phyloP scores from a whole-genome alignment of 2,888 invertebrate genomes.

The Patella pellucida region DNA sequence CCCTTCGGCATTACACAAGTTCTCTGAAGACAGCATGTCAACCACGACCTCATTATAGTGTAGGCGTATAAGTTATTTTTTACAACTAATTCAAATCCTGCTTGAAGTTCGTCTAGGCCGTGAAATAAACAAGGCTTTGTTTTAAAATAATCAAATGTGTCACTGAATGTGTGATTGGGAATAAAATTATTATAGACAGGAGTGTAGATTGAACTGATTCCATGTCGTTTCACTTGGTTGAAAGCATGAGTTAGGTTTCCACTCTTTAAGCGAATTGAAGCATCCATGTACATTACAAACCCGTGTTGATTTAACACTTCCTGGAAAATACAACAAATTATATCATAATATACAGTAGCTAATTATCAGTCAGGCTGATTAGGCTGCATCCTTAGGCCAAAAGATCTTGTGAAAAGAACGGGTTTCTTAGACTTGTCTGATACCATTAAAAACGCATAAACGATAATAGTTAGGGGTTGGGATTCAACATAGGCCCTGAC shows the following conservation, averaged over 20 bases:
- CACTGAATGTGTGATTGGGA: background rate
- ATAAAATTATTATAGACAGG: background rate
- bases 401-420: no score
- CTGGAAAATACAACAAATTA: background rate
- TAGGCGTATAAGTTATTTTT: background rate
- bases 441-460: no score
- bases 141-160: background rate
- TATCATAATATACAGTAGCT: no score
- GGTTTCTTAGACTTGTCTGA: no score
- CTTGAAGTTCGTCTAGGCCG: background rate
- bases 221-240: background rate
- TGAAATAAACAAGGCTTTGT: background rate
- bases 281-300: background rate
- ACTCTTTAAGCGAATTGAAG: background rate
- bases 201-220: background rate
- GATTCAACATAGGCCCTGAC: no score
- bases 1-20: background rate
- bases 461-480: no score
- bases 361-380: no score
- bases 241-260: background rate
- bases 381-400: no score
- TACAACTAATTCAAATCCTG: background rate
- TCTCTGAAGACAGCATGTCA: background rate
- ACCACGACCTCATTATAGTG: constrained; percentile 3
- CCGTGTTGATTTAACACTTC: background rate